Evolutionary conservation across 2,113 vertebrate species (phyloP).

Genomic region (Orthonyx spaldingii): DNA sequence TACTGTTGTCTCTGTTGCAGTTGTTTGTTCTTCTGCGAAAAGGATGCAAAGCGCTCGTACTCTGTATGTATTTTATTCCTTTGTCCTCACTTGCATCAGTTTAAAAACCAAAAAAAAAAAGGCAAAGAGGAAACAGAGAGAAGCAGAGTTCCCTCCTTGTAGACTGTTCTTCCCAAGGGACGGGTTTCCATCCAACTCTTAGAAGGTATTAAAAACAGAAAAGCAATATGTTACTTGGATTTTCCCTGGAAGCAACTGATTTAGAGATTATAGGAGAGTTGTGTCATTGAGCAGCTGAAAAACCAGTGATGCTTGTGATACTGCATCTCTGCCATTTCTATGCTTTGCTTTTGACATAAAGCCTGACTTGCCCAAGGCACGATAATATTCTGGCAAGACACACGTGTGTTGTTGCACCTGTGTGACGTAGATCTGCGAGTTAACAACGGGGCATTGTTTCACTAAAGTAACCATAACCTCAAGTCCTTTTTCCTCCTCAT

Average conservation of each 20-base stretch:
- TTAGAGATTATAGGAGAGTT: not conserved
- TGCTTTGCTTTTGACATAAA: not conserved
- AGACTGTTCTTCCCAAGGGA: not conserved
- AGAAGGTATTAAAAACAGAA: not conserved
- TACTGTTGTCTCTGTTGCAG: not conserved
- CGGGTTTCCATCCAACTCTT: not conserved
- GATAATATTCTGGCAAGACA: not conserved
- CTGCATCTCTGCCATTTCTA: not conserved
- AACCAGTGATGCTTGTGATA: not conserved
- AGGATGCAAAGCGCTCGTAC: not conserved
- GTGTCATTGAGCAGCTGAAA: not conserved
- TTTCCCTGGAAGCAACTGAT: not conserved
- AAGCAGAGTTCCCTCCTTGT: not conserved
- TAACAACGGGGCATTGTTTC: not conserved
- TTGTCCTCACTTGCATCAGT: not conserved
- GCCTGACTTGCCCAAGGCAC: not conserved
- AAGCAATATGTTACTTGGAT: not conserved
- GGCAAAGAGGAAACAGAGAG: rapidly evolving
- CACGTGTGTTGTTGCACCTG: rapidly evolving
- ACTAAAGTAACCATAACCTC: not conserved
- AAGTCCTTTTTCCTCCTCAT: not conserved
- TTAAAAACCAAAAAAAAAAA: not conserved
- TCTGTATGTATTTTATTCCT: not conserved
- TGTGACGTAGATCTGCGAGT: not conserved
- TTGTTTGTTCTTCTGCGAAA: not conserved